These are phyloP conservation scores for Mya arenaria DNA, from an alignment of 1,140 invertebrate species.

Conservation along the genomic window DNA sequence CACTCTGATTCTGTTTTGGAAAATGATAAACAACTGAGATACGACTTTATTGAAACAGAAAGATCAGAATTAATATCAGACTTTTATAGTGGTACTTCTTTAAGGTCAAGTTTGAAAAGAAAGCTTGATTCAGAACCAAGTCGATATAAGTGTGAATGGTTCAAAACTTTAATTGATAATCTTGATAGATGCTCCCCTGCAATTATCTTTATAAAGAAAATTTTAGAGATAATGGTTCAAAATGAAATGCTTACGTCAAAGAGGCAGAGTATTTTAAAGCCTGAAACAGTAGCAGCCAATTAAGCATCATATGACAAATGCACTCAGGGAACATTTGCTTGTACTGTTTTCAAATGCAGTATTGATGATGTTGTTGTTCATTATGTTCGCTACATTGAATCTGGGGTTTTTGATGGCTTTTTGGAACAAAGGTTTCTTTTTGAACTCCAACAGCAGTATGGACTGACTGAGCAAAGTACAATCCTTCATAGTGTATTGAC, in stretches of 20 bases:
- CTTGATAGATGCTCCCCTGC: too few species aligned
- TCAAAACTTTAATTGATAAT: too few species aligned
- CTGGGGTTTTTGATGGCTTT: not conserved
- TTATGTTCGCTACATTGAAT: constrained; percentile 23
- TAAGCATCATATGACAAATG: not conserved
- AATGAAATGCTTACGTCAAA: not conserved
- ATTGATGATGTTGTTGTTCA: not conserved
- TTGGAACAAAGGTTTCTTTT: not conserved
- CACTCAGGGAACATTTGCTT: constrained; percentile 8
- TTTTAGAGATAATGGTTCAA: not conserved
- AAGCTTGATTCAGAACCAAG: too few species aligned
- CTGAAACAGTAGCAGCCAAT: not conserved
- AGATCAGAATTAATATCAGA: too few species aligned
- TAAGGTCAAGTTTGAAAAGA: too few species aligned
- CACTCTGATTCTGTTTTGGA: too few species aligned
- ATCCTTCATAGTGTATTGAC: not conserved
- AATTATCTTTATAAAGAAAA: too few species aligned
- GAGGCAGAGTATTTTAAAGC: not conserved
- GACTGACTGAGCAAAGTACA: not conserved
- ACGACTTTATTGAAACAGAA: too few species aligned
- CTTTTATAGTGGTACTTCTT: too few species aligned
- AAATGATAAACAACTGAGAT: too few species aligned
- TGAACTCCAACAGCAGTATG: not conserved
- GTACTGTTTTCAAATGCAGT: not conserved
- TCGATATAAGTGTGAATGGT: too few species aligned